These are phyloP conservation scores for Thamnophis elegans DNA, from an alignment of 2,797 vertebrate species.

Conservation along the genomic window DNA sequence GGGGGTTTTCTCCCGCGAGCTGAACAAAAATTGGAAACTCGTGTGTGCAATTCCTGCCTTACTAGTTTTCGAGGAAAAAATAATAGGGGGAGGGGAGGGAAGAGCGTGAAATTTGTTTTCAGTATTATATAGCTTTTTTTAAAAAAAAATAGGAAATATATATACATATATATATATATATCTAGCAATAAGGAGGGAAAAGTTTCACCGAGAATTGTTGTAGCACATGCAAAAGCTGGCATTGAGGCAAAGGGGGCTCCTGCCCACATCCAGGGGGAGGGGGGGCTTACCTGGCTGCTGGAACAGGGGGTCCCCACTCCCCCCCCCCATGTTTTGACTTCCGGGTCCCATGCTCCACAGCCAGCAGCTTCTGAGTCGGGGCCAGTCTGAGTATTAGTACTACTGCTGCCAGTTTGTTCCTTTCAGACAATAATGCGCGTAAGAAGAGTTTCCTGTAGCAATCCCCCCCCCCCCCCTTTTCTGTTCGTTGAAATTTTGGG, in stretches of 20 bases:
- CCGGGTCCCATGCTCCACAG: background rate
- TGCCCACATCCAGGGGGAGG: no score
- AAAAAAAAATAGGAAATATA: no score
- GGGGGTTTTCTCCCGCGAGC: background rate
- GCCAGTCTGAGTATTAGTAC: background rate
- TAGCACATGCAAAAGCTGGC: constrained; percentile 34
- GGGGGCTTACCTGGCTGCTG: background rate
- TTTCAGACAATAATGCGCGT: background rate
- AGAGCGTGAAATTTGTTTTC: background rate
- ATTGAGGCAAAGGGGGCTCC: background rate
- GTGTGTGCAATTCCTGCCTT: background rate
- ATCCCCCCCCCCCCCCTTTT: background rate
- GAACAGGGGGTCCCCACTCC: background rate
- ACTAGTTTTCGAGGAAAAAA: background rate
- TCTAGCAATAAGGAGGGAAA: constrained; percentile 18
- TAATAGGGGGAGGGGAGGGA: no score
- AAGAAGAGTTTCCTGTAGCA: background rate
- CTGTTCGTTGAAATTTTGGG: background rate
- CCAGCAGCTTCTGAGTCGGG: background rate
- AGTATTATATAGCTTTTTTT: constrained; percentile 1
- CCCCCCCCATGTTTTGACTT: background rate
- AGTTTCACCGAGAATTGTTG: background rate
- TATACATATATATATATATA: no score
- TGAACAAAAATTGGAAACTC: background rate
- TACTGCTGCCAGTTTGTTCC: background rate